These are phyloP conservation scores for Prochilodus magdalenae DNA, from an alignment of 2,113 vertebrate genomes.

Conservation along the genomic window DNA sequence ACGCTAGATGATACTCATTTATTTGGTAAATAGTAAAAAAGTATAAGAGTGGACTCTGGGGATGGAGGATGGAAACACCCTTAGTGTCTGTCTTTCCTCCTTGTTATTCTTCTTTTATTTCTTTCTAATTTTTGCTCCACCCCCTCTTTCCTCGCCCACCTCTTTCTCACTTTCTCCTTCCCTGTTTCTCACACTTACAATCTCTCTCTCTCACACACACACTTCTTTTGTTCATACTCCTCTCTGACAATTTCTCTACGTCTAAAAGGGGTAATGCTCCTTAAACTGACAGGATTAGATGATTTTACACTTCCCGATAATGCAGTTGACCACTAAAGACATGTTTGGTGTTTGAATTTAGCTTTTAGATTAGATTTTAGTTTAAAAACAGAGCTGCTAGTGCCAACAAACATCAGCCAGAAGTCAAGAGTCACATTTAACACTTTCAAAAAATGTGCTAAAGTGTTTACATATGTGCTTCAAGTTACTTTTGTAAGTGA, in stretches of 20 bases:
- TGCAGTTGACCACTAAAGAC: no score
- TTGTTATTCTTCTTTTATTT: background rate
- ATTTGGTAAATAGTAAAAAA: conserved; percentile 41
- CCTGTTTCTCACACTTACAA: conserved; percentile 11
- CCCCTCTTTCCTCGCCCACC: background rate
- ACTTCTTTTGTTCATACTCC: background rate
- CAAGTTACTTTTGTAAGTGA: no score
- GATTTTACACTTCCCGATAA: no score
- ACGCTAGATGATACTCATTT: conserved; percentile 56
- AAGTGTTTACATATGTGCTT: no score
- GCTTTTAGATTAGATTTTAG: no score
- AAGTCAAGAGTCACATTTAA: no score
- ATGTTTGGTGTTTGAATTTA: no score
- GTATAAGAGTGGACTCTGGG: background rate
- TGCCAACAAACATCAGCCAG: no score
- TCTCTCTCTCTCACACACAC: background rate
- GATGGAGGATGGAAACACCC: background rate
- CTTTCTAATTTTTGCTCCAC: background rate
- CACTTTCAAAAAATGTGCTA: no score
- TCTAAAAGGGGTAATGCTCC: no score
- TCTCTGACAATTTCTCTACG: background rate
- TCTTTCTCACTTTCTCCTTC: background rate
- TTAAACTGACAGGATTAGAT: no score
- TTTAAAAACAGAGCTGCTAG: no score
- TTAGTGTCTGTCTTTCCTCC: background rate